Percentiles rank a stretch among this genome's conserved stretches.
phyloP scores from a whole-genome alignment of 1,140 invertebrate genomes.

The Drosophila simulans region DNA sequence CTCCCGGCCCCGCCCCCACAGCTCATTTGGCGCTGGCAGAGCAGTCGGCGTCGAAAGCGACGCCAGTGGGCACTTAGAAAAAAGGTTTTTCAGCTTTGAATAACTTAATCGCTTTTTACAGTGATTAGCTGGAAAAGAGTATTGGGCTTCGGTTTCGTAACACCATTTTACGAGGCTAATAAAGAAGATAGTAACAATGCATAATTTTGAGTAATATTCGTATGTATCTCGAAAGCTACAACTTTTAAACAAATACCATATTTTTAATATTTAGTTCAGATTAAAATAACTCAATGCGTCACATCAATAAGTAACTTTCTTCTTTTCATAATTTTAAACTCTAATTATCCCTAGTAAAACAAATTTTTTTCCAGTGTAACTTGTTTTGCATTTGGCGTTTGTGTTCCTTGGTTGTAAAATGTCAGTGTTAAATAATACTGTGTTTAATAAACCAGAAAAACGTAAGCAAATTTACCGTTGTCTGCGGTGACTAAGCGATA shows the following conservation, averaged over 20 bases:
- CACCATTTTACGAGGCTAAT: too few species aligned
- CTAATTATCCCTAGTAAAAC: background rate
- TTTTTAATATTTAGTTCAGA: background rate
- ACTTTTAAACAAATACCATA: too few species aligned
- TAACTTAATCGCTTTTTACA: background rate
- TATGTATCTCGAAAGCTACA: too few species aligned
- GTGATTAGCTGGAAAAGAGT: background rate
- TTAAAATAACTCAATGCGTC: too few species aligned
- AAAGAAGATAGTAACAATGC: too few species aligned
- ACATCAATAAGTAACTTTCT: too few species aligned
- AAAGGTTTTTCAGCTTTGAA: background rate
- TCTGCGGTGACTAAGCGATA: slow-evolving; percentile 34
- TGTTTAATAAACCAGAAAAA: slow-evolving; percentile 50
- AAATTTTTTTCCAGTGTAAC: slow-evolving; percentile 9
- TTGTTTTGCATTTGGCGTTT: slow-evolving; percentile 39
- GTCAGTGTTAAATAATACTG: slow-evolving; percentile 64
- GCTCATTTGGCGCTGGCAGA: slow-evolving; percentile 21
- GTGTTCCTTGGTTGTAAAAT: slow-evolving; percentile 52
- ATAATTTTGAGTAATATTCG: too few species aligned
- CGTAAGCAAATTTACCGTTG: slow-evolving; percentile 58
- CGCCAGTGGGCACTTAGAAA: slow-evolving; percentile 3
- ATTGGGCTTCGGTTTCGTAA: too few species aligned
- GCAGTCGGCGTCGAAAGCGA: slow-evolving; percentile 29
- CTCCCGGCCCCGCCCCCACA: background rate
- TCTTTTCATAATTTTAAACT: too few species aligned